A percentile compares a stretch with the other conserved stretches of the same genome.
Conservation (phyloP, 1,140 invertebrate genomes). For the Telenomus remus region DNA sequence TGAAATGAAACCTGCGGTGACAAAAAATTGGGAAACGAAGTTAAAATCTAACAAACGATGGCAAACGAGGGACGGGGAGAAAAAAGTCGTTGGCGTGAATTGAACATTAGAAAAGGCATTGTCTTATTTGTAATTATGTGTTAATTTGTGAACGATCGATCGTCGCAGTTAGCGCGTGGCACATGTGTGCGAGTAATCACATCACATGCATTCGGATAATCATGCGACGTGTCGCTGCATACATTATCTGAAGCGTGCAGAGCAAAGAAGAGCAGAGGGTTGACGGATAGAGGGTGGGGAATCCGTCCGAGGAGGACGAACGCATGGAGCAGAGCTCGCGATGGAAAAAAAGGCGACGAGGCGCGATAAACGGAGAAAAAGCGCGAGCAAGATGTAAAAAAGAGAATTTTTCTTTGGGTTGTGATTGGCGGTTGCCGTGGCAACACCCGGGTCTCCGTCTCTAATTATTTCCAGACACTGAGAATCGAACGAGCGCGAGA, state of each 20-base stretch:
- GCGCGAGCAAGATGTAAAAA: constrained; percentile 68
- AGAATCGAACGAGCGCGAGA: constrained; percentile 75
- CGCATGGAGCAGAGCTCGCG: constrained; percentile 14
- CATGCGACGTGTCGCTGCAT: constrained; percentile 72
- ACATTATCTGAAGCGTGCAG: constrained; percentile 69
- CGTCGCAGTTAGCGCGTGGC: background rate
- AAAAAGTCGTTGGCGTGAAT: too few relatives aligned
- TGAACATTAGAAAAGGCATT: background rate
- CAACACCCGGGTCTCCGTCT: constrained; percentile 74
- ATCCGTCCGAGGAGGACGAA: constrained; percentile 19
- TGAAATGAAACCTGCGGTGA: too few relatives aligned
- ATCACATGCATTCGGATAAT: constrained; percentile 43
- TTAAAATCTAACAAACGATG: too few relatives aligned
- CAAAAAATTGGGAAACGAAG: too few relatives aligned
- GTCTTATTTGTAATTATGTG: constrained; percentile 50
- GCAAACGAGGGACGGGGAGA: too few relatives aligned
- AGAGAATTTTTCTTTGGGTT: constrained; percentile 75
- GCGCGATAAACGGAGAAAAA: constrained; percentile 65
- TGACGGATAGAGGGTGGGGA: constrained; percentile 34
- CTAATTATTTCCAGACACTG: constrained; percentile 77
- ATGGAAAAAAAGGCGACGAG: constrained; percentile 23
- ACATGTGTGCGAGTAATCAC: constrained; percentile 23
- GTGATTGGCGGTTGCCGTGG: constrained; percentile 76
- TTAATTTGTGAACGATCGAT: constrained; percentile 46
- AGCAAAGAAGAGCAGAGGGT: constrained; percentile 51